phyloP scores from a whole-genome alignment of 1,140 invertebrate species.

The Aphelenchoides avenae region DNA sequence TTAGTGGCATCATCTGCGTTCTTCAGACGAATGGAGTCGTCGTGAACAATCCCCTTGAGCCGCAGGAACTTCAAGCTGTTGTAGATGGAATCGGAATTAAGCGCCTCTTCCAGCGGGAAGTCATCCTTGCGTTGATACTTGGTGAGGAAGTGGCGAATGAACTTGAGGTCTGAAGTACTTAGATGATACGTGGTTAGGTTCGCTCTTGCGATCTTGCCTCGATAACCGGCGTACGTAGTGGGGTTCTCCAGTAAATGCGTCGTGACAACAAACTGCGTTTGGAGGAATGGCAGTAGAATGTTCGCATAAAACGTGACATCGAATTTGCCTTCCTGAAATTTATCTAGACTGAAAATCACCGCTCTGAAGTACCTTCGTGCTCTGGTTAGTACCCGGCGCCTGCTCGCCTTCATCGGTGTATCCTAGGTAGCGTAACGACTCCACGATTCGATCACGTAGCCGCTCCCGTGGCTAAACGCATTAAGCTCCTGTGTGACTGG shows the following conservation, averaged over 20 bases:
- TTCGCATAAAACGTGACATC: constrained; percentile 15
- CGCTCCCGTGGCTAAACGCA: constrained; percentile 13
- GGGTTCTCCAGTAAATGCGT: constrained; percentile 1
- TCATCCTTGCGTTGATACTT: constrained; percentile 9
- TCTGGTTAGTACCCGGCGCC: background rate
- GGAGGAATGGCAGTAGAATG: constrained; percentile 13
- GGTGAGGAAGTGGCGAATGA: constrained; percentile 8
- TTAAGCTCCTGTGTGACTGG: background rate
- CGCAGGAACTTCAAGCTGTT: constrained; percentile 18
- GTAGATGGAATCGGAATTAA: constrained; percentile 36
- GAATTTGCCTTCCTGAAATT: constrained; percentile 11
- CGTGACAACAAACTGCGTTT: constrained; percentile 12
- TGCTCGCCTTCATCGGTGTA: too few relatives aligned
- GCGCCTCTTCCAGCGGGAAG: constrained; percentile 23
- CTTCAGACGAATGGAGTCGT: too few relatives aligned
- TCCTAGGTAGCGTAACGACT: constrained; percentile 5
- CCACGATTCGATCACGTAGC: constrained; percentile 5
- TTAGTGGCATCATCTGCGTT: too few relatives aligned
- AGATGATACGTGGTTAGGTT: background rate
- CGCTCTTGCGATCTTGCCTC: background rate
- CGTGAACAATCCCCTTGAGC: background rate
- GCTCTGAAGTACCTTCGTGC: too few relatives aligned
- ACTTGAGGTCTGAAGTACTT: constrained; percentile 19
- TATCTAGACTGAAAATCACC: constrained; percentile 14
- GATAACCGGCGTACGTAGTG: background rate